phyloP scores from a whole-genome alignment of 2,888 invertebrate genomes.

The Lutraria lutraria region DNA sequence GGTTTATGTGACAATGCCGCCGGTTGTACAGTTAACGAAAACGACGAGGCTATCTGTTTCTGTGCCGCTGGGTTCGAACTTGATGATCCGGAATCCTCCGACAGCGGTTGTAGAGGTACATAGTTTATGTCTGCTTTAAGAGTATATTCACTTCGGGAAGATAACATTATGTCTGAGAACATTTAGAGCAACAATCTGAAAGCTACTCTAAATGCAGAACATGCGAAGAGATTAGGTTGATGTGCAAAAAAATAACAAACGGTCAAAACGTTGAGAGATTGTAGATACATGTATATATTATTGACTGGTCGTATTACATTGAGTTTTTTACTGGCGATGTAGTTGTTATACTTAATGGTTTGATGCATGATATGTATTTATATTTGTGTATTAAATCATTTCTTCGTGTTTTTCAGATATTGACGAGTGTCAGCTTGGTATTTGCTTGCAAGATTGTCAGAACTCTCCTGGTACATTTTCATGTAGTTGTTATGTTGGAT shows the following conservation, averaged over 20 bases:
- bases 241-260: too few relatives aligned
- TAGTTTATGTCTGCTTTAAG: background rate
- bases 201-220: too few relatives aligned
- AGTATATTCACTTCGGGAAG: too few relatives aligned
- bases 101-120: conserved; percentile 39
- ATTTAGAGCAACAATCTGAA: too few relatives aligned
- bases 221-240: too few relatives aligned
- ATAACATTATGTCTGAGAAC: too few relatives aligned
- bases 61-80: conserved; percentile 57
- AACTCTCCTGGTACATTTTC: conserved; percentile 59
- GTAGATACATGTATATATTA: too few relatives aligned
- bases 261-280: too few relatives aligned
- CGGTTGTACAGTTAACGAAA: conserved; percentile 53
- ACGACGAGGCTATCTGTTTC: conserved; percentile 55
- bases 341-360: too few relatives aligned
- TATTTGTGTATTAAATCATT: background rate
- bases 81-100: background rate
- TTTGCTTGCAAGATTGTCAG: conserved; percentile 31
- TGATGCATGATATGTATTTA: background rate
- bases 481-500: conserved; percentile 90
- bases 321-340: too few relatives aligned
- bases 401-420: conserved; percentile 40
- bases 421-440: conserved; percentile 48
- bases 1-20: conserved; percentile 41
- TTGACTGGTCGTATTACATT: too few relatives aligned